Base-by-base conservation (phyloP, 2,797 vertebrate species). In the Somateria mollissima region DNA sequence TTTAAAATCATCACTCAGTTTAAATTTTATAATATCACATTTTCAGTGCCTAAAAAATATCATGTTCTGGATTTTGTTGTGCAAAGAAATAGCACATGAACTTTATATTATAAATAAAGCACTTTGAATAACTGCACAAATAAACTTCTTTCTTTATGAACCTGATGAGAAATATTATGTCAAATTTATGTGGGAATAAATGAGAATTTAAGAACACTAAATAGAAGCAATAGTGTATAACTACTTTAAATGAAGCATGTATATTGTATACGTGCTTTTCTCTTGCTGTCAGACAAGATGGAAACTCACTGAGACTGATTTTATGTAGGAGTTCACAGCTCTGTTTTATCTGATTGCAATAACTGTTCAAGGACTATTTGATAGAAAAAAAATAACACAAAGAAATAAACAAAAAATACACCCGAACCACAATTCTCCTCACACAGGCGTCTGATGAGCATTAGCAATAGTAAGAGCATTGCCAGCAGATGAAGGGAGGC, bases 171-270 rank as follows among this genome's bases (percentile, higher is more conserved):
- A 92, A 80, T 43, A 47, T 27, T 10, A 14, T 58, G 24, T 78
- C 41, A 94, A 87, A 89, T 83, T 91, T 56, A 75, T 87, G 19
- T 53, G 53, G 58, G 66, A 94, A 87, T 78, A 95, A 94, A 92
- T 60, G 70, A 94, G 76, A 86, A 58, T 73, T 89, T 78, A 72
- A 85, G 78, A 90, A 19, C 25, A 69, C 37, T 87, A 88, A 90
- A 79, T n/a, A 78, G 58, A 84, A 89, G 20, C 39, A 45, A 37
- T 19, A 73, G 4, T 2, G 1, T 51, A 39, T 70, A 93, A 94
- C 25, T 69, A 56, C 64, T 64, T 89, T 8, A 84, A 76, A 84
- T 60, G 58, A 93, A 78, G 24, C 11, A 76, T 53, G 45, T 66
- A 34, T 81, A 75, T 62, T 66, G 12, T 53, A 34, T 27, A 45